Evolutionary conservation across 2,888 invertebrate genomes (phyloP).

Genomic region (Lordiphosa fenestrarum): DNA sequence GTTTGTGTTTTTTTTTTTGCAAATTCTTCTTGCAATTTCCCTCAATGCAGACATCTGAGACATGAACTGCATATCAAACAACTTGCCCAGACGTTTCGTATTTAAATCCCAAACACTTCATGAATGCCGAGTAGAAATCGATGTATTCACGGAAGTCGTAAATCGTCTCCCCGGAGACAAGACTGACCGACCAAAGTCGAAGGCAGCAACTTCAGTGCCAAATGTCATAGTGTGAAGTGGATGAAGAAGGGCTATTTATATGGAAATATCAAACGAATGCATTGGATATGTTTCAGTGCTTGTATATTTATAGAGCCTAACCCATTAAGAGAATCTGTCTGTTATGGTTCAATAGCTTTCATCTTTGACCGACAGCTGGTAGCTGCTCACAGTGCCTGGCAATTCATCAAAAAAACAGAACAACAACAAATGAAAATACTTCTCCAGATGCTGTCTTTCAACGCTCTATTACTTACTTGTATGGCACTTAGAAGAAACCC

Average conservation of each 20-base stretch:
- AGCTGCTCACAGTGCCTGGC: conserved; percentile 22
- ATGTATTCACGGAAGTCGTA: conserved; percentile 69
- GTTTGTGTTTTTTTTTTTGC: conserved; percentile 9
- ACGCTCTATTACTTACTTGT: conserved; percentile 51
- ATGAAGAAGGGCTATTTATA: conserved; percentile 22
- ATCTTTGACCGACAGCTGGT: conserved; percentile 58
- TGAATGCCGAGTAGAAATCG: conserved; percentile 41
- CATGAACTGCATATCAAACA: conserved; percentile 62
- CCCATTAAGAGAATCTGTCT: conserved; percentile 43
- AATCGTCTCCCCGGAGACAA: conserved; percentile 40
- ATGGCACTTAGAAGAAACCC: conserved; percentile 51
- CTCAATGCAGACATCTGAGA: conserved; percentile 50
- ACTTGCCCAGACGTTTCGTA: conserved; percentile 32
- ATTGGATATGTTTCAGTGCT: conserved; percentile 8
- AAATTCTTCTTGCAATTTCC: conserved; percentile 33
- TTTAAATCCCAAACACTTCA: conserved; percentile 63
- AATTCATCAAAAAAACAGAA: conserved; percentile 53
- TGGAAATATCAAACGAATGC: conserved; percentile 40
- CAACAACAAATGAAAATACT: conserved; percentile 31
- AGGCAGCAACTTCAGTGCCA: conserved; percentile 22
- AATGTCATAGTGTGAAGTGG: conserved; percentile 63
- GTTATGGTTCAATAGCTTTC: conserved; percentile 62
- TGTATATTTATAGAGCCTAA: conserved; percentile 58
- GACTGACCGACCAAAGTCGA: conserved; percentile 33
- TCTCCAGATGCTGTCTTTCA: conserved; percentile 41